Evolutionary conservation across 2,797 vertebrate genomes (phyloP), one percentile per base, ranked within the genome.

Genomic region (Lepidocolaptes lacrymiger): DNA sequence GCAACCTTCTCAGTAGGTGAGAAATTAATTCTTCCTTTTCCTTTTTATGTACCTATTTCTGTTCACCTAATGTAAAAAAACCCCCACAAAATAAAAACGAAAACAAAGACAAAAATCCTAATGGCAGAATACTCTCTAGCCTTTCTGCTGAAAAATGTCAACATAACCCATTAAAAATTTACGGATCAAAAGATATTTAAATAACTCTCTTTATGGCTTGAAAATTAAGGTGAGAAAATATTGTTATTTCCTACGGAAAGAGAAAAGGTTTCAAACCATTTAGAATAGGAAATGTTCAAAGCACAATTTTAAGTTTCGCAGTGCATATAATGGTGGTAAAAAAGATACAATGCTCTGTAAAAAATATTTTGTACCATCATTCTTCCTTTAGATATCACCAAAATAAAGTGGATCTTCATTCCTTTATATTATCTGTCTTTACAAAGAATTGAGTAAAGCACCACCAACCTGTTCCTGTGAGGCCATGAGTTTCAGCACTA

Each of bases 161-260:
- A 5, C 8, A 23, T 32, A 11, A 88, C 24, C 7, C 62, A 51
- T 51, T 68, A 66, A 72, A 78, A 78, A 55, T 7, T 32, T 58
- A 64, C 37, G 72, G 32, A 78, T 24, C 34, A 63, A 87, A 88
- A 83, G 22, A 13, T 5, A 43, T 66, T 83, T 83, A n/a, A 61
- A 32, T 71, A 78, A 91, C 43, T 43, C 86, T 54, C 41, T 72
- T 75, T 52, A 81, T 24, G 20, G 23, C 27, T 64, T 79, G 20
- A 85, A 88, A 94, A 78, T 88, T 37, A 61, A 90, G 67, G 61
- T n/a, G 55, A 58, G 30, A 78, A 78, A 91, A 87, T 18, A 75
- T n/a, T 66, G 16, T 11, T 64, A 88, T 89, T 91, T 73, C 36
- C 18, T 85, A 46, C 23, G 21, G 37, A 91, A 96, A 76, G 14